These are phyloP conservation scores for Arizona elegans DNA, from an alignment of 2,113 vertebrate species.

Conservation along the genomic window DNA sequence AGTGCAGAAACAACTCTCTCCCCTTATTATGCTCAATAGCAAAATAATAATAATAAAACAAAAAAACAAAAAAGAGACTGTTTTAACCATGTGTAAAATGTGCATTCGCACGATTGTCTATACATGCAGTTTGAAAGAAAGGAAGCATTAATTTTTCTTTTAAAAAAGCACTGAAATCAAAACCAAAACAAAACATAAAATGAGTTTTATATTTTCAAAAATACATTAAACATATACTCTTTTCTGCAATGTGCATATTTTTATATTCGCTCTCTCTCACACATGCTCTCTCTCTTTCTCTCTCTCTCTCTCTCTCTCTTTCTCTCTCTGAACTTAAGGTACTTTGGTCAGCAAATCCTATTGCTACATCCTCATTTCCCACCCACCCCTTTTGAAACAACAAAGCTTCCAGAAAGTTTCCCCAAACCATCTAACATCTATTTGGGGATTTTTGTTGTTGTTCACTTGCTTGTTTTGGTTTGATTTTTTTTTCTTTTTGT, in stretches of 20 bases:
- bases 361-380: conserved; percentile 45
- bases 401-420: conserved; percentile 17
- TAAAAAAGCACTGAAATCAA: conserved; percentile 30
- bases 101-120: conserved; percentile 37
- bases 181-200: conserved; percentile 33
- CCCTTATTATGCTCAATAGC: not conserved
- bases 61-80: not conserved
- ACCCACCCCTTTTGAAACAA: not conserved
- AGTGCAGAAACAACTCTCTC: not conserved
- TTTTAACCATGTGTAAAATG: not conserved
- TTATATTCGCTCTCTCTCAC: conserved; percentile 5
- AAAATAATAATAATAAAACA: not conserved
- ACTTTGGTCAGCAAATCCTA: conserved; percentile 50
- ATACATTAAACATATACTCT: conserved; percentile 54
- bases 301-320: not conserved
- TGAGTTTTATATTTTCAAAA: conserved; percentile 46
- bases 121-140: not conserved
- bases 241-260: conserved; percentile 45
- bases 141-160: conserved; percentile 19
- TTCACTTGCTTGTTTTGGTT: conserved; percentile 4
- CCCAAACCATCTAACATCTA: not conserved
- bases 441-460: not conserved
- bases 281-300: not conserved
- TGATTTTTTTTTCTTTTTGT: not conserved
- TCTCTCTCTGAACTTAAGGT: conserved; percentile 21